Evolutionary conservation across 1,140 invertebrate genomes (phyloP), one percentile per base, ranked within the genome.

Genomic region (Apis dorsata): DNA sequence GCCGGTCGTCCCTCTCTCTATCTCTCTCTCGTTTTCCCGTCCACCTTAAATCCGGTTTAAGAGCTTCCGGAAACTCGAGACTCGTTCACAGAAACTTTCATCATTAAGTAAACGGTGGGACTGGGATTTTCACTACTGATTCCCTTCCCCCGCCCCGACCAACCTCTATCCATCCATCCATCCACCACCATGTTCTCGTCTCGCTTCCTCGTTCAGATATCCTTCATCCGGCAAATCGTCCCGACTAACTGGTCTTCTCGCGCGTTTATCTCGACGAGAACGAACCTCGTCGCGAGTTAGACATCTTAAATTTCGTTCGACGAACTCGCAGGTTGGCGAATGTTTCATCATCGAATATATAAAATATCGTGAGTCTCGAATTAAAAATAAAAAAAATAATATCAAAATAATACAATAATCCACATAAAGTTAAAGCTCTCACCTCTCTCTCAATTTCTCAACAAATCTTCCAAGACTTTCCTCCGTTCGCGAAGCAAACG

Each of bases 51-150:
- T 83, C 55, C 78, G 62, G 69, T 83, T 88, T 84, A 81, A 66
- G 57, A 88, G 78, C 71, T 75, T 60, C 71, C 72, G 53, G 68
- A 60, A 60, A 57, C 80, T 80, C n/a, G 53, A 66, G 24, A 17
- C 66, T 80, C 55, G 68, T 51, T 59, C 74, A 51, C 72, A 15
- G 72, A 77, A 88, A 84, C 69, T 88, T 86, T 81, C 77, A 75
- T 86, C 84, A 79, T 86, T 86, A 88, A 84, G 78, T 86, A 84
- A 81, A 88, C 83, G 63, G 84, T 77, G 44, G 63, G 5, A 44
- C 73, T 55, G 19, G 51, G 62, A 81, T 55, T 73, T 57, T 79
- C 78, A 74, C 24, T 68, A 63, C 80, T 62, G 73, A 69, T 81
- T 84, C 44, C 17, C 63, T 9, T 63, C 44, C 19, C 70, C 34